A percentile compares a stretch with the other conserved stretches of the same genome.
Conservation (phyloP, 2,113 vertebrate genomes). For the Peromyscus polionotus region DNA sequence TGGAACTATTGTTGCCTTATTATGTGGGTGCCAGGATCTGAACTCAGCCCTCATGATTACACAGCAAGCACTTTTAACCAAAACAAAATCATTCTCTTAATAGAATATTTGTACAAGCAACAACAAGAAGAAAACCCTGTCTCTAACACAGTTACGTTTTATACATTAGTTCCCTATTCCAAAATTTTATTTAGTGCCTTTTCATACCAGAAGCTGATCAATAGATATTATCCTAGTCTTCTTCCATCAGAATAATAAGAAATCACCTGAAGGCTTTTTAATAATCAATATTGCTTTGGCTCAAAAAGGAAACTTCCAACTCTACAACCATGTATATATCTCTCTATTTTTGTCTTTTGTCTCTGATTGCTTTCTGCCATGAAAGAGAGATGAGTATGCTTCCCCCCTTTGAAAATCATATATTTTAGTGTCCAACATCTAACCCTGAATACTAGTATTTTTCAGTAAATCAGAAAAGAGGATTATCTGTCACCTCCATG, state of each 20-base stretch:
- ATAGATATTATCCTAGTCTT: background rate
- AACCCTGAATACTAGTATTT: slow-evolving; percentile 65
- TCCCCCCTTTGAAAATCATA: slow-evolving; percentile 39
- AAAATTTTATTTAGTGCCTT: slow-evolving; percentile 17
- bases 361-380: slow-evolving; percentile 18
- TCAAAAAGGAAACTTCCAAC: background rate
- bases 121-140: background rate
- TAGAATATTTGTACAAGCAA: background rate
- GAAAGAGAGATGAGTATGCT: background rate
- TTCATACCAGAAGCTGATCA: background rate
- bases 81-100: background rate
- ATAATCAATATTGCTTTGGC: slow-evolving; percentile 27
- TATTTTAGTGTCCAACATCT: slow-evolving; percentile 43
- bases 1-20: background rate
- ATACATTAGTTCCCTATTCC: background rate
- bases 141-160: background rate
- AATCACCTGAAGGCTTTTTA: background rate
- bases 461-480: slow-evolving; percentile 71
- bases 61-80: background rate
- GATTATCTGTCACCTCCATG: slow-evolving; percentile 59
- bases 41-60: background rate
- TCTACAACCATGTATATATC: background rate
- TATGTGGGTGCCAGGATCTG: background rate
- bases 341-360: slow-evolving; percentile 40
- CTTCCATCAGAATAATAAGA: background rate